A percentile compares a stretch with the other conserved stretches of the same genome.
Conservation (phyloP, 2,113 vertebrate genomes). For the Electrona antarctica region DNA sequence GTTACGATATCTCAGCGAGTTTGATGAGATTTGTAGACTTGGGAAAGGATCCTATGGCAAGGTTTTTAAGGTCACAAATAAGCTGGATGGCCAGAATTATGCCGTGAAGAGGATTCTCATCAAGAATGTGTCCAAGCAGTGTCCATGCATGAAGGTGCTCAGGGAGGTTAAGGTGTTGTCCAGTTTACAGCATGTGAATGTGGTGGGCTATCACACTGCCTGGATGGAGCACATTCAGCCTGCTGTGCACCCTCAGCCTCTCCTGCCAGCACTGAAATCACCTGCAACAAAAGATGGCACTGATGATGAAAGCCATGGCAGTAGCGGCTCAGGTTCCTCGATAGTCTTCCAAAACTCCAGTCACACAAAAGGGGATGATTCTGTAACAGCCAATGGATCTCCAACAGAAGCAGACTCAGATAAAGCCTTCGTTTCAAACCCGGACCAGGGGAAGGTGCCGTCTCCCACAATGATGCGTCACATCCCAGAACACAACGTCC, state of each 20-base stretch:
- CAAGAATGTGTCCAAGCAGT: conserved; percentile 88
- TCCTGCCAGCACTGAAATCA: conserved; percentile 65
- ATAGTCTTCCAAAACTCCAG: conserved; percentile 87
- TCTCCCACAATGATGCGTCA: conserved; percentile 61
- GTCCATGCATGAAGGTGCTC: conserved; percentile 97
- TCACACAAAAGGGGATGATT: conserved; percentile 37
- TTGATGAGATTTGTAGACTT: conserved; percentile 88
- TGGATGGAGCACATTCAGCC: conserved; percentile 96
- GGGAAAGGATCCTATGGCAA: conserved; percentile 95
- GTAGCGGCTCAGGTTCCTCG: conserved; percentile 74
- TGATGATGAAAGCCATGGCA: conserved; percentile 67
- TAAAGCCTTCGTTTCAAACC: conserved; percentile 33
- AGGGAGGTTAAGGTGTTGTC: conserved; percentile 95
- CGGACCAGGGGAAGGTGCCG: conserved; percentile 48
- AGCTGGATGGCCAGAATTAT: conserved; percentile 93
- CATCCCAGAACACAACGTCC: conserved; percentile 73
- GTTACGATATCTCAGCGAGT: conserved; percentile 94
- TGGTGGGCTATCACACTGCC: no score
- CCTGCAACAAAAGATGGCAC: conserved; percentile 49
- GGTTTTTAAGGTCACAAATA: conserved; percentile 98
- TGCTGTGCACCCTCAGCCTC: conserved; percentile 51
- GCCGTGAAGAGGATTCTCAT: conserved; percentile 98
- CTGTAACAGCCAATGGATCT: conserved; percentile 12
- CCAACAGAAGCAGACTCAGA: conserved; percentile 6
- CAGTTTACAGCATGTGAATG: no score